Conservation (phyloP, 2,113 vertebrate species). For the Butorides virescens region DNA sequence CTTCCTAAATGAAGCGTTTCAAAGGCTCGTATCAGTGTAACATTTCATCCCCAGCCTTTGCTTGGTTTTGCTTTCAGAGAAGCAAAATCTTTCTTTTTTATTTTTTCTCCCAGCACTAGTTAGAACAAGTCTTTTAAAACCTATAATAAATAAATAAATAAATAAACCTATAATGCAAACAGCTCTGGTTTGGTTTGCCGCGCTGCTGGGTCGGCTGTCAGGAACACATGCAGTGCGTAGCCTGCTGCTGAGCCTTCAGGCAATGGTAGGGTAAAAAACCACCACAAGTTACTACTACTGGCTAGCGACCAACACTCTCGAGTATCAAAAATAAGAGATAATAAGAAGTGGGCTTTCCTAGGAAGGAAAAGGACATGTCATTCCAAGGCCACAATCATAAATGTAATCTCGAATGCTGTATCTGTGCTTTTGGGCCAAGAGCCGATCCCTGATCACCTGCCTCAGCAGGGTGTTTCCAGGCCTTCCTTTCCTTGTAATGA, state of each 20-base stretch:
- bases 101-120: not conserved
- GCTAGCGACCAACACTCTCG: not conserved
- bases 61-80: not conserved
- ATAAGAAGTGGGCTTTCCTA: not conserved
- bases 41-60: not conserved
- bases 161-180: not conserved
- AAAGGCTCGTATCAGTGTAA: not conserved
- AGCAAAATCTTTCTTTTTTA: not conserved
- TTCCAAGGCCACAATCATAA: not conserved
- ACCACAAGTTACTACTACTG: not conserved
- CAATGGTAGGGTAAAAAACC: not conserved
- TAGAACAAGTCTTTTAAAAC: not conserved
- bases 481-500: not conserved
- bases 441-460: not conserved
- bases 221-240: not conserved
- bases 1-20: not conserved
- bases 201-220: not conserved
- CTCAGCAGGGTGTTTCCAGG: not conserved
- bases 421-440: rapidly evolving
- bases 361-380: not conserved
- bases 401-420: not conserved
- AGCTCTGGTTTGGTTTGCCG: not conserved
- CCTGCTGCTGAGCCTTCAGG: not conserved
- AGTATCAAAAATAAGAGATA: not conserved
- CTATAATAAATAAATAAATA: not conserved